A percentile compares a stretch with the other conserved stretches of the same genome.
phyloP scores from a whole-genome alignment of 2,797 vertebrate genomes.

The Cyprinodon diabolis region DNA sequence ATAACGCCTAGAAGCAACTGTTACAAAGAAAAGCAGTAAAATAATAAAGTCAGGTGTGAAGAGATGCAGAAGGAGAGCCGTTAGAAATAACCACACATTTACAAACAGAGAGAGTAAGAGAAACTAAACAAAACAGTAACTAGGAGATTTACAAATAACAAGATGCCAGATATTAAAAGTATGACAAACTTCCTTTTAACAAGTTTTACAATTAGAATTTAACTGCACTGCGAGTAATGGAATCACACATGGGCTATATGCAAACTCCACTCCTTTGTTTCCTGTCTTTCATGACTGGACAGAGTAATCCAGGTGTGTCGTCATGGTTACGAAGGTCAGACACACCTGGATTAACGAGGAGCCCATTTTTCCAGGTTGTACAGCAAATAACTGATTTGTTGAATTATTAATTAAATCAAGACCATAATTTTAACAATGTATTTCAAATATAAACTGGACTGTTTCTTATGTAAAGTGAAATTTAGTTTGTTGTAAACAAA shows the following conservation, averaged over 20 bases:
- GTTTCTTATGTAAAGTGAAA: neutral
- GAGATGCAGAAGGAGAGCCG: neutral
- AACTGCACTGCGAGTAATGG: neutral
- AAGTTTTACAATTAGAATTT: neutral
- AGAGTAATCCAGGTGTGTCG: too few species aligned
- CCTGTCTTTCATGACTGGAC: too few species aligned
- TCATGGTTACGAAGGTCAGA: too few species aligned
- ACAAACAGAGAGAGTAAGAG: neutral
- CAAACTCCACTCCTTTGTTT: too few species aligned
- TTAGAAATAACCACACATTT: neutral
- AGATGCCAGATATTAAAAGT: neutral
- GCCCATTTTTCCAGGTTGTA: neutral
- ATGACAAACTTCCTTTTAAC: neutral
- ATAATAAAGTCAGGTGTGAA: conserved; percentile 18
- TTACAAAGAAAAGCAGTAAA: conserved; percentile 8
- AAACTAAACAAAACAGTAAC: conserved; percentile 4
- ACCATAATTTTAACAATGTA: neutral
- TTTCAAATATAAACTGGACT: neutral
- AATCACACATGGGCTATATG: neutral
- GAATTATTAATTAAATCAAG: neutral
- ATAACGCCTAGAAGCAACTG: conserved; percentile 17
- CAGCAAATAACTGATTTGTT: neutral
- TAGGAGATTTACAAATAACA: neutral
- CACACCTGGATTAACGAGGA: too few species aligned
- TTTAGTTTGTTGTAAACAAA: neutral